Conservation (phyloP, 2,797 vertebrate species). For the Danio kyathit region DNA sequence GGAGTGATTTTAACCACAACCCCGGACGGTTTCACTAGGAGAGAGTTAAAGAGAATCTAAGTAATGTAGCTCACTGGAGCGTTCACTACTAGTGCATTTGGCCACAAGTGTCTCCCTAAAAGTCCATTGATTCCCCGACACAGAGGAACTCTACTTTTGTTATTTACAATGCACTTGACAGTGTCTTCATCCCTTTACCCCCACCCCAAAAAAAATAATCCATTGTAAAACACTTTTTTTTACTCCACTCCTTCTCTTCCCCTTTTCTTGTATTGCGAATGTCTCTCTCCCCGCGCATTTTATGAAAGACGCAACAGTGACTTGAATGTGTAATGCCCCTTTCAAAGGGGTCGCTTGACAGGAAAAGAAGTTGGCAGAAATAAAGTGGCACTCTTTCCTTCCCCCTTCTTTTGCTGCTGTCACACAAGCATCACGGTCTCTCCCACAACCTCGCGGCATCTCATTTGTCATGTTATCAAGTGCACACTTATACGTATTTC, state of each 20-base stretch:
- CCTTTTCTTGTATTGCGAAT: constrained; percentile 78
- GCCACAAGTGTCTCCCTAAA: constrained; percentile 54
- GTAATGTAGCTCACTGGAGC: constrained; percentile 42
- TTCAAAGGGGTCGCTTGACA: constrained; percentile 81
- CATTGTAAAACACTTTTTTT: constrained; percentile 78
- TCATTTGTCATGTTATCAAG: constrained; percentile 91
- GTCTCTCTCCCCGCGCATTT: constrained; percentile 86
- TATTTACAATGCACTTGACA: constrained; percentile 66
- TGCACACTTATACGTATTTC: constrained; percentile 80
- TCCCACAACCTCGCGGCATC: constrained; percentile 83
- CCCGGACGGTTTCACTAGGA: constrained; percentile 48
- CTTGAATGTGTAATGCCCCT: constrained; percentile 86
- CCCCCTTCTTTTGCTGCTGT: constrained; percentile 61
- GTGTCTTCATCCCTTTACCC: constrained; percentile 75
- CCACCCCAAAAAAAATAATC: constrained; percentile 63
- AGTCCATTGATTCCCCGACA: constrained; percentile 51
- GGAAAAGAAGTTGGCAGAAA: constrained; percentile 82
- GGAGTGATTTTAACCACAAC: background rate
- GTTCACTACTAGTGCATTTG: constrained; percentile 7
- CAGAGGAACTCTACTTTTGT: constrained; percentile 55
- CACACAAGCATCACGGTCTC: constrained; percentile 66
- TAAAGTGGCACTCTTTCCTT: constrained; percentile 76
- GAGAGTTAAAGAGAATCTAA: constrained; percentile 26
- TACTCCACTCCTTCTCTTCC: constrained; percentile 39
- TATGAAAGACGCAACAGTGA: constrained; percentile 91